Base-by-base conservation (phyloP, 2,113 vertebrate genomes). In the Heptranchias perlo region DNA sequence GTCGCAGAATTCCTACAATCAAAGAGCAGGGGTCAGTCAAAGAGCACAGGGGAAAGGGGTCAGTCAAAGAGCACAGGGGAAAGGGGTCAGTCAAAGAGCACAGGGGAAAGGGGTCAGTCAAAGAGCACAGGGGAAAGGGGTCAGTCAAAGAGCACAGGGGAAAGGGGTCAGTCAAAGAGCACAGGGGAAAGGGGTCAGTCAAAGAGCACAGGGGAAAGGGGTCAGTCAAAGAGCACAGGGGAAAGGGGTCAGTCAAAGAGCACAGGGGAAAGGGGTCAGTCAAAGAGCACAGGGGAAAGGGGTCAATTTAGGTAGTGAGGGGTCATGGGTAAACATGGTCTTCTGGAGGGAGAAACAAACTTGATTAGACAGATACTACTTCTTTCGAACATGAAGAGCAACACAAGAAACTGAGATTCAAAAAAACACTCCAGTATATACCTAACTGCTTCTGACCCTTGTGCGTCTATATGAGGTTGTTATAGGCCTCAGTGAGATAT, bases 1-100 rank as follows among this genome's bases (percentile, higher is more conserved):
- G 99, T 99, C 73, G 99, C 99, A 1, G 99, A 99, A 97, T 98
- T 99, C 97, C 99, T 99, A 92, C 16, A 96, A 96, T 31, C 25
- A 16, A 67, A 95, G n/a, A n/a, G n/a, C n/a, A n/a, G n/a, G n/a
- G n/a, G n/a, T n/a, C n/a, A n/a, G n/a, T n/a, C n/a, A n/a, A n/a
- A n/a, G 23, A 89, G 28, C 7, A 89, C 49, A 89, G 86, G 8
- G 28, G 86, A 28, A 4, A 54, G 47, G 1, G 93, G 39, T 67
- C 23, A 89, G n/a, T n/a, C n/a, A n/a, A n/a, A n/a, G 23, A 89
- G 28, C 7, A 89, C 49, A 89, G 86, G 8, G 28, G 86, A 28
- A 4, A 54, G 47, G 1, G 93, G 39, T 67, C 23, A 89, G n/a
- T n/a, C n/a, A n/a, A n/a, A n/a, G 23, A 89, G 28, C 7, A 89